Evolutionary conservation across 2,888 invertebrate species (phyloP), one percentile per base, ranked within the genome.

Genomic region (Dasypogon diadema): DNA sequence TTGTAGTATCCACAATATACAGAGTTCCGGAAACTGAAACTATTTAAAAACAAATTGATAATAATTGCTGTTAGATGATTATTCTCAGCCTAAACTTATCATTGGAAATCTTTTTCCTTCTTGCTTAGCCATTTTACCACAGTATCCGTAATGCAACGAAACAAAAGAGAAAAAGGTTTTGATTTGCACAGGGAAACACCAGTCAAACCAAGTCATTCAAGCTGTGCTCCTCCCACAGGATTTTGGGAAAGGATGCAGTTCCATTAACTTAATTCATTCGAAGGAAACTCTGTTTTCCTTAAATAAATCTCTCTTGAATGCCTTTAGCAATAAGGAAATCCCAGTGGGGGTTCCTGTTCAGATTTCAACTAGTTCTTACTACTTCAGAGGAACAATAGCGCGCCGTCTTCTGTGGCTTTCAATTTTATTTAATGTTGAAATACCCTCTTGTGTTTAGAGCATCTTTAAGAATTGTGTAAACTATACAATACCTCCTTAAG

Each of bases 261-360:
- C 54, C 72, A 73, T 73, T 73, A 73, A 73, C 14, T 73, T 73
- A 56, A 73, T 73, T 73, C 72, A 55, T 56, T 73, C 42, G n/a
- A 37, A 73, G 56, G 56, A 56, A 73, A 73, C 30, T 55, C 54
- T 56, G 42, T 73, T 73, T 73, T 70, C 70, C 72, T 73, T 73
- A 70, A 73, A 73, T 73, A 73, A 56, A 73, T 73, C 72, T 73
- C 42, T 22, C 6, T 54, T 72, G 55, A 48, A 34, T 72, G 72
- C 34, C 34, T 34, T 21, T 4, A 72, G 54, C 34, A 72, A 37
- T 65, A 65, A 65, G 65, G 65, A 65, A 21, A 65, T 65, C 65
- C 46, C 46, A 22, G 14, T 24, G 46, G 48, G 63, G 37, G 60
- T 37, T 72, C 72, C 34, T 55, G 26, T 72, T 68, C n/a, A 48